These are phyloP conservation scores for Spea multiplicata DNA, from an alignment of 2,113 vertebrate species.

Conservation along the genomic window DNA sequence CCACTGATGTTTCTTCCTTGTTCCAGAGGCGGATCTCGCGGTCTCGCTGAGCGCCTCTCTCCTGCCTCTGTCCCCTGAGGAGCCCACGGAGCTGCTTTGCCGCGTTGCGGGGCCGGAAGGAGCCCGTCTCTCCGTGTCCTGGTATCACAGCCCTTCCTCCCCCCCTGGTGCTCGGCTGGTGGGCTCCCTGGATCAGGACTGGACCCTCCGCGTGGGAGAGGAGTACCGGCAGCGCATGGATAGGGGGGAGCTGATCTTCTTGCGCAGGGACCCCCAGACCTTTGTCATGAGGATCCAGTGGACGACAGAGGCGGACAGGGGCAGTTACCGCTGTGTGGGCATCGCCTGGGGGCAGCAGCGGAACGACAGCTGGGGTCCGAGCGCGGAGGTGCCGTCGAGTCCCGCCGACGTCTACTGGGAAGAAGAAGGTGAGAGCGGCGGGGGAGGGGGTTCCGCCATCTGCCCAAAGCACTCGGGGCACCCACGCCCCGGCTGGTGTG, in stretches of 20 bases:
- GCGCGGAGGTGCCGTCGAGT: slow-evolving; percentile 67
- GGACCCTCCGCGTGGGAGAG: slow-evolving; percentile 68
- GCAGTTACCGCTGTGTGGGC: slow-evolving; percentile 78
- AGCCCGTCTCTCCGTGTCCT: slow-evolving; percentile 72
- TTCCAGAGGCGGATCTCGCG: slow-evolving; percentile 73
- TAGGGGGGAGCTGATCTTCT: slow-evolving; percentile 74
- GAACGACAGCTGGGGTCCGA: slow-evolving; percentile 72
- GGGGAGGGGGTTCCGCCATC: too few species aligned
- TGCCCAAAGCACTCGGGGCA: too few species aligned
- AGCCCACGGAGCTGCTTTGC: slow-evolving; percentile 82
- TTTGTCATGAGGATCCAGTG: slow-evolving; percentile 85
- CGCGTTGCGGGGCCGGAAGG: slow-evolving; percentile 65
- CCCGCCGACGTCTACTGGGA: slow-evolving; percentile 74
- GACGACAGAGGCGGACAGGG: slow-evolving; percentile 79
- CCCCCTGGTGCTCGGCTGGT: slow-evolving; percentile 56
- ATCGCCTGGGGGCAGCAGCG: slow-evolving; percentile 71
- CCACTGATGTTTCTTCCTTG: background rate
- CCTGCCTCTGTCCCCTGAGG: slow-evolving; percentile 70
- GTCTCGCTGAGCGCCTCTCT: slow-evolving; percentile 68
- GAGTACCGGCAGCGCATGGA: slow-evolving; percentile 67
- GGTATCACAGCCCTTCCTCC: slow-evolving; percentile 62
- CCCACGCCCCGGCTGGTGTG: too few species aligned
- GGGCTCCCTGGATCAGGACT: slow-evolving; percentile 74
- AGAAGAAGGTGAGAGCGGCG: slow-evolving; percentile 72
- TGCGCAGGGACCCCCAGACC: slow-evolving; percentile 63